Base-by-base conservation (phyloP, 2,888 invertebrate species). In the Coenonympha glycerion region DNA sequence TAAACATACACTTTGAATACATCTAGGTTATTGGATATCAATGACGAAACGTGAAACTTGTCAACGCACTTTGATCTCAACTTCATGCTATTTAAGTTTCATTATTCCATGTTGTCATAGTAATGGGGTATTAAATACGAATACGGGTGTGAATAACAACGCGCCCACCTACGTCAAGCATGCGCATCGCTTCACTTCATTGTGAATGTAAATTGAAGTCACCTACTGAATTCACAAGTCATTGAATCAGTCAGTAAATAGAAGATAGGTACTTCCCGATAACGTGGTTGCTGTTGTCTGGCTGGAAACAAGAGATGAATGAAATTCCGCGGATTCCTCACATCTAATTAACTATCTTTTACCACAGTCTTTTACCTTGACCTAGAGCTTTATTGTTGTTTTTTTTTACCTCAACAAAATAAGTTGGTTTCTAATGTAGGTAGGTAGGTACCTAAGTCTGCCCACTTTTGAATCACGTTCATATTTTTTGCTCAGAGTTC, bases 151-250 rank as follows among this genome's bases (percentile, higher is more conserved):
- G 56, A 53, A 56, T 57, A 21, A 37, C 21, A 37, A 6, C 22
- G 8, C 11, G 9, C 21, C 37, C 22, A 62, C 21, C 37, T 37
- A 62, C 63, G 63, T 63, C 62, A 62, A 58, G 47, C 52, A 52
- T 57, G 40, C 58, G 56, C 56, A 57, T 55, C 57, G 57, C 58
- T 60, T 53, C 56, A 56, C 54, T 52, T 55, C 53, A 57, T 55
- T 59, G 59, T 59, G 58, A 52, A 55, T 58, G 47, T 54, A 54
- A 61, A 60, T 62, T 46, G 48, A 44, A 51, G 55, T 47, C 41
- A 19, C 6, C n/a, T 9, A 30, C 34, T 40, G 28, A 50, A 56
- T 45, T 28, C 44, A 15, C 39, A 26, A 34, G 41, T 15, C 46
- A 36, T 49, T 53, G 45, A 45, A 45, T 49, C n/a, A 31, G 18